Conservation (phyloP, 1,140 invertebrate species). For the Listronotus bonariensis region DNA sequence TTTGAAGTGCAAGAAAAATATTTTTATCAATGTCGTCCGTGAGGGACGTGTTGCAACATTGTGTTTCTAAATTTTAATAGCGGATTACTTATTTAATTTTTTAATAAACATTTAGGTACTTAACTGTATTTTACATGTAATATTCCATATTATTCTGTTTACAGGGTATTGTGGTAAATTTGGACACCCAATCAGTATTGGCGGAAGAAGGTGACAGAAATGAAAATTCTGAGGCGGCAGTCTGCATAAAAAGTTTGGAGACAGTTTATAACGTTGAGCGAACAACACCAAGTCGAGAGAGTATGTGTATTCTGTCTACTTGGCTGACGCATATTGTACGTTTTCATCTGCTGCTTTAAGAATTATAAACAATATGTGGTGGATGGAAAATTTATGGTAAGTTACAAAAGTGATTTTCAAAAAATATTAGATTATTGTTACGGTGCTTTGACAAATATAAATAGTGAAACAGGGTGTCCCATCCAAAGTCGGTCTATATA, state of each 20-base stretch:
- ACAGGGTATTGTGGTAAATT: slow-evolving; percentile 68
- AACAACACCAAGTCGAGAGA: slow-evolving; percentile 57
- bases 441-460: no score
- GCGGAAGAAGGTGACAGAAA: slow-evolving; percentile 66
- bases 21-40: no score
- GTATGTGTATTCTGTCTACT: slow-evolving; percentile 58
- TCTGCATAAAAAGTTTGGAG: slow-evolving; percentile 63
- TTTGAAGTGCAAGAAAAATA: no score
- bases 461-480: no score
- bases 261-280: slow-evolving; percentile 48
- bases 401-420: no score
- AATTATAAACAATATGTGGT: slow-evolving; percentile 63
- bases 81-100: no score
- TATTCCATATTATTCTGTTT: slow-evolving; percentile 41
- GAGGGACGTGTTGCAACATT: no score
- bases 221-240: slow-evolving; percentile 66
- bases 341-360: slow-evolving; percentile 69
- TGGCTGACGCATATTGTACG: slow-evolving; percentile 70
- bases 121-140: slow-evolving; percentile 2
- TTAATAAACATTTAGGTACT: no score
- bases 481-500: no score
- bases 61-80: no score
- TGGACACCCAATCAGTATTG: slow-evolving; percentile 63
- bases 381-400: slow-evolving; percentile 63
- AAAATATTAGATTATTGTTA: no score